A percentile compares a stretch with the other conserved stretches of the same genome.
phyloP scores from a whole-genome alignment of 2,888 invertebrate genomes.

The Cephalotes varians region DNA sequence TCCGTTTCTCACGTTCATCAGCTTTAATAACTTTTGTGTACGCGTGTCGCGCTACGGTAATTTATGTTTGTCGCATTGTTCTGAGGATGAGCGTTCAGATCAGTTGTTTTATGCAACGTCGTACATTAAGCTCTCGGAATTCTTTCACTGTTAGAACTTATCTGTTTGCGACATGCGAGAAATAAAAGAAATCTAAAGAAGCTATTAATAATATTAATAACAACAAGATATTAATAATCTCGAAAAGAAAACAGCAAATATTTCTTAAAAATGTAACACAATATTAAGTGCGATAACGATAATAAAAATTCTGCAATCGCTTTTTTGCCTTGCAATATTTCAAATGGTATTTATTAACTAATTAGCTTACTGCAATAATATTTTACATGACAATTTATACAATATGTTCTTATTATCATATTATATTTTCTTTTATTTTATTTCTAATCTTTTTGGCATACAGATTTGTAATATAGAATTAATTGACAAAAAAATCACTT shows the following conservation, averaged over 20 bases:
- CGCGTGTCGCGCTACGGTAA: not conserved
- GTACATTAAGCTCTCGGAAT: not conserved
- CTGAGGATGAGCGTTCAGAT: not conserved
- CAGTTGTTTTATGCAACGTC: not conserved
- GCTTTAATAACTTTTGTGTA: slow-evolving; percentile 18
- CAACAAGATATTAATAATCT: slow-evolving; percentile 21
- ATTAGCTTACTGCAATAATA: too few relatives aligned
- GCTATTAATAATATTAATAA: too few relatives aligned
- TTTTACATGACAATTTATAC: too few relatives aligned
- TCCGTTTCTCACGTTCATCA: not conserved
- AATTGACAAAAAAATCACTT: not conserved
- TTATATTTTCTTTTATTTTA: too few relatives aligned
- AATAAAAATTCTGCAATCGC: not conserved
- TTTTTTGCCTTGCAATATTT: not conserved
- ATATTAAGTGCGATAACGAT: not conserved
- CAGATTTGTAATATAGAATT: not conserved
- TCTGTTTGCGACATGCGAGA: not conserved
- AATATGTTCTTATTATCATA: not conserved
- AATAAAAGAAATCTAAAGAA: not conserved
- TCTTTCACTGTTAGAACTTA: not conserved
- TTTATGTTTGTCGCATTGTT: not conserved
- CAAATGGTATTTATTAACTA: not conserved
- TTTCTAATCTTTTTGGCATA: not conserved
- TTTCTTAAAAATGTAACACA: not conserved
- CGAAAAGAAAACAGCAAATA: not conserved